Conservation (phyloP, 2,113 vertebrate genomes). For the Lucifuga dentata region DNA sequence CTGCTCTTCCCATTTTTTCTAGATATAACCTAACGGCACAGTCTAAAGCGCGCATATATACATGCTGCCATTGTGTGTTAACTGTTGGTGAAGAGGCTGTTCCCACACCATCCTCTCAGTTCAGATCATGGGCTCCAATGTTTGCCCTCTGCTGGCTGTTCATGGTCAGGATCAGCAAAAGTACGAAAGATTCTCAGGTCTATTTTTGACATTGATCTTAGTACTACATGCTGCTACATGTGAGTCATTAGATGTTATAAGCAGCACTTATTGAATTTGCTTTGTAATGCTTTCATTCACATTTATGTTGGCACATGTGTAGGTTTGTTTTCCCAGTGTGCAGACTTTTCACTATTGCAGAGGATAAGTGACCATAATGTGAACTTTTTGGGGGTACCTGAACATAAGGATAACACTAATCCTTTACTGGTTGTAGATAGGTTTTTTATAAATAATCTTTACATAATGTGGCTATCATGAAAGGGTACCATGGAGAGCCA, state of each 20-base stretch:
- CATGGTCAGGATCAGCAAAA: background rate
- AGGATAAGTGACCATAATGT: background rate
- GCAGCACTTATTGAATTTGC: slow-evolving; percentile 26
- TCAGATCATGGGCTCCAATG: slow-evolving; percentile 15
- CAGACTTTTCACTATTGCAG: background rate
- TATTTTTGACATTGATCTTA: slow-evolving; percentile 34
- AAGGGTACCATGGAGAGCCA: too few relatives aligned
- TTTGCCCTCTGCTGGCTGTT: slow-evolving; percentile 68
- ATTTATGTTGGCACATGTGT: background rate
- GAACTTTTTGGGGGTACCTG: too few relatives aligned
- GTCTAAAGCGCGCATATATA: background rate
- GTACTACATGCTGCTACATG: slow-evolving; percentile 4
- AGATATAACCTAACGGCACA: background rate
- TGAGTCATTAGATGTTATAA: slow-evolving; percentile 45
- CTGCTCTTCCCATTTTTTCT: background rate
- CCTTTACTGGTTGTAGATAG: background rate
- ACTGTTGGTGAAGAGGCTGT: background rate
- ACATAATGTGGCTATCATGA: too few relatives aligned
- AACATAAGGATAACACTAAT: background rate
- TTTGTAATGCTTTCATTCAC: slow-evolving; percentile 35
- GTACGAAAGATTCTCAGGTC: background rate
- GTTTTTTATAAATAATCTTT: too few relatives aligned
- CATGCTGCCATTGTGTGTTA: slow-evolving; percentile 7
- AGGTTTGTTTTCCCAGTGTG: background rate
- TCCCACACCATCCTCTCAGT: slow-evolving; percentile 11